Percentiles rank a stretch among this genome's conserved stretches.
Conservation (phyloP, 2,113 vertebrate species). For the Epinephelus cyanopodus region DNA sequence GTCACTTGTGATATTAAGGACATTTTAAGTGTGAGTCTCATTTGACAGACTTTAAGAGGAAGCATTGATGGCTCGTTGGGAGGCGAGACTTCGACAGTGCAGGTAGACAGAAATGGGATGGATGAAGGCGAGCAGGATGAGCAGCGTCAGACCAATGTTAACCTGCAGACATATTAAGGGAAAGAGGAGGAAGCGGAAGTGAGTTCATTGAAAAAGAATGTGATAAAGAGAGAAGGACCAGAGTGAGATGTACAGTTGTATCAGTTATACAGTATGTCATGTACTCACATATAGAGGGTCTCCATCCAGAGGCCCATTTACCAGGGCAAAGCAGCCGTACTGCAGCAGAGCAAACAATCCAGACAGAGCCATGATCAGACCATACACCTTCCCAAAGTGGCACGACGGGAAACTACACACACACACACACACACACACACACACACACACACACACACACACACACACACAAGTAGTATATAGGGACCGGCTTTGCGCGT, state of each 20-base stretch:
- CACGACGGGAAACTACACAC: slow-evolving; percentile 86
- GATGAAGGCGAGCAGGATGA: slow-evolving; percentile 87
- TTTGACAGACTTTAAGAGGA: slow-evolving; percentile 31
- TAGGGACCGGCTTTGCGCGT: too few relatives aligned
- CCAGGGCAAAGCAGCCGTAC: slow-evolving; percentile 89
- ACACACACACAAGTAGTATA: too few relatives aligned
- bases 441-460: slow-evolving; percentile 7
- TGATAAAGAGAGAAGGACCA: neutral
- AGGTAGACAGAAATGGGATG: slow-evolving; percentile 87
- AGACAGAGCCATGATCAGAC: slow-evolving; percentile 89
- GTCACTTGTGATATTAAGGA: neutral
- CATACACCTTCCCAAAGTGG: slow-evolving; percentile 94
- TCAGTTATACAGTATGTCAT: neutral
- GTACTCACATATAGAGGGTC: slow-evolving; percentile 89
- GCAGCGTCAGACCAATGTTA: slow-evolving; percentile 83
- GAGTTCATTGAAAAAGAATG: neutral
- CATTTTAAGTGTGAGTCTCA: neutral
- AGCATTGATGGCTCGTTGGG: slow-evolving; percentile 37
- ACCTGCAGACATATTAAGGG: slow-evolving; percentile 79
- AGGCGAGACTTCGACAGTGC: slow-evolving; percentile 75
- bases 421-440: neutral
- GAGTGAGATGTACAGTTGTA: neutral
- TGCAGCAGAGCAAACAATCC: slow-evolving; percentile 89
- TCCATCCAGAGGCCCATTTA: slow-evolving; percentile 82
- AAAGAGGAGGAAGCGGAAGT: neutral